Conservation (phyloP, 2,797 vertebrate species). For the Triplophysa bombifrons region DNA sequence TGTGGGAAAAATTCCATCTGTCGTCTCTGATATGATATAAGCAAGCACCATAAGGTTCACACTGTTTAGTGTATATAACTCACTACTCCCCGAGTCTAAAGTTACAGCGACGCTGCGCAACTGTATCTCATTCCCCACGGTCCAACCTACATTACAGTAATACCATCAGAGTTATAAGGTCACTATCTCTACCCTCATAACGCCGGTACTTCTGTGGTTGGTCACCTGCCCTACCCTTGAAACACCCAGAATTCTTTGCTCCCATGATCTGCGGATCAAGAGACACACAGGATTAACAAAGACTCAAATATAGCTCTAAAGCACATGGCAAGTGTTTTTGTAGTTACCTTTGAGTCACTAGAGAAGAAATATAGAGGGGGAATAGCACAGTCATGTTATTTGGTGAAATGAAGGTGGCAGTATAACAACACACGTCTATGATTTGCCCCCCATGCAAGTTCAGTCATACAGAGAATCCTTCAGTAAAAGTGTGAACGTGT, state of each 20-base stretch:
- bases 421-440: background rate
- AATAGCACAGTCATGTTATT: background rate
- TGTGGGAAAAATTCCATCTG: background rate
- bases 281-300: slow-evolving; percentile 33
- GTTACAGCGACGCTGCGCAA: slow-evolving; percentile 21
- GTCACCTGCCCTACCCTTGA: slow-evolving; percentile 38
- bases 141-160: slow-evolving; percentile 51
- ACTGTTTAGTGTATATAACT: slow-evolving; percentile 37
- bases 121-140: slow-evolving; percentile 5
- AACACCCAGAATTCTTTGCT: slow-evolving; percentile 55
- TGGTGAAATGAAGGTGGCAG: background rate
- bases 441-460: background rate
- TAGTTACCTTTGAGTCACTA: background rate
- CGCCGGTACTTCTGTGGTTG: slow-evolving; percentile 28
- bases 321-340: slow-evolving; percentile 9
- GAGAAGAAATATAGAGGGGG: background rate
- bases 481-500: slow-evolving; percentile 15
- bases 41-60: slow-evolving; percentile 37
- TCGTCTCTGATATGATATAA: background rate
- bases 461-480: background rate
- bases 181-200: slow-evolving; percentile 32
- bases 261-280: slow-evolving; percentile 27
- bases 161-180: slow-evolving; percentile 51
- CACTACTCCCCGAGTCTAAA: slow-evolving; percentile 16
- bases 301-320: slow-evolving; percentile 11